phyloP scores from a whole-genome alignment of 2,113 vertebrate species.

The Taxidea taxus region DNA sequence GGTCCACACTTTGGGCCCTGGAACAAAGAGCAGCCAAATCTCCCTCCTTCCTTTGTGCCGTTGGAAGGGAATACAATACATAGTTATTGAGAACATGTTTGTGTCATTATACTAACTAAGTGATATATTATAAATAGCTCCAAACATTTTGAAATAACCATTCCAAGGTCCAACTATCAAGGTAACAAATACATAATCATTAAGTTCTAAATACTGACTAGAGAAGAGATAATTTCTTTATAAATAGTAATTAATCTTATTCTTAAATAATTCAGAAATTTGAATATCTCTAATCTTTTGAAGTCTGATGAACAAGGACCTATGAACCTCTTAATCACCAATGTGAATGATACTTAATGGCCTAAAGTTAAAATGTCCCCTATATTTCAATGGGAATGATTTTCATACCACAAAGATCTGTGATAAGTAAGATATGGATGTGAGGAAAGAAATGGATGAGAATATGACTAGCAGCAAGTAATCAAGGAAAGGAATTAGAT shows the following conservation, averaged over 20 bases:
- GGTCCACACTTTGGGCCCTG: not conserved
- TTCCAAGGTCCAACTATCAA: not conserved
- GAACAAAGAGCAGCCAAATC: slow-evolving; percentile 25
- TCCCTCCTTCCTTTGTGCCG: slow-evolving; percentile 50
- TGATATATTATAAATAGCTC: not conserved
- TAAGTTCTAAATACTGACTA: not conserved
- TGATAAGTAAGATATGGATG: not conserved
- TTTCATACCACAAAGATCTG: not conserved
- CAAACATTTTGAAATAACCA: not conserved
- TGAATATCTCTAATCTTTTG: not conserved
- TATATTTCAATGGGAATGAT: not conserved
- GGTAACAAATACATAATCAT: not conserved
- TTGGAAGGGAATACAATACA: slow-evolving; percentile 63
- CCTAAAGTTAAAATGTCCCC: not conserved
- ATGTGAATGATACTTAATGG: not conserved
- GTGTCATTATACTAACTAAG: not conserved
- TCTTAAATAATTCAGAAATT: not conserved
- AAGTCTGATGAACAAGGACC: not conserved
- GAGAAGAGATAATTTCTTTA: not conserved
- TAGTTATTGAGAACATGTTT: slow-evolving; percentile 39
- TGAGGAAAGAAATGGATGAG: not conserved
- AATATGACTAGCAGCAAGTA: not conserved
- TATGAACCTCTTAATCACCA: not conserved
- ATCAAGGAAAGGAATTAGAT: not conserved
- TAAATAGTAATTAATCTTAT: not conserved